Base-by-base conservation (phyloP, 2,797 vertebrate species). In the Acrossocheilus fasciatus region DNA sequence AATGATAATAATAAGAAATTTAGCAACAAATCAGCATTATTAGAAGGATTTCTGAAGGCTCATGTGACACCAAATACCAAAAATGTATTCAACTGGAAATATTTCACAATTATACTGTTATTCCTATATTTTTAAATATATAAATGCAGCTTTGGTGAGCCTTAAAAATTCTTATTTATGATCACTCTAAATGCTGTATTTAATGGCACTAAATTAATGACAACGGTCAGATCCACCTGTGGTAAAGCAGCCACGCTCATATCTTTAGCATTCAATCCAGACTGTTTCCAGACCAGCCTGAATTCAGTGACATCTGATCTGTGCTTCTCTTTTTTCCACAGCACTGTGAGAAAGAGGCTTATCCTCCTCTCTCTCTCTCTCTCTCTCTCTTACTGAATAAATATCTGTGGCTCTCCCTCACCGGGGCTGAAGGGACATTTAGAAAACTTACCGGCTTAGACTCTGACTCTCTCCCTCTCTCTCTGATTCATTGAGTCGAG, bases 401-500 rank as follows among this genome's bases (percentile, higher is more conserved):
- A 78, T 78, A 78, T 78, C 79, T 36, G 26, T 47, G 15, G 15
- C 62, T 81, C 43, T 82, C 79, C 47, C 57, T 74, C 59, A 14
- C 11, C 81, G 70, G 50, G 80, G 78, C 87, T 79, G 69, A 70
- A 78, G 81, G 73, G 47, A 86, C 83, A 87, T 90, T 90, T 89
- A 83, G 75, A 87, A 85, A 90, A 87, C 89, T 82, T 86, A 86
- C 68, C 34, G 75, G 88, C 86, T 91, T 88, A 90, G 85, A 89
- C 85, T 91, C 82, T 86, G 77, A 69, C 70, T 83, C 73, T 75
- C 68, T 87, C 78, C 64, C 82, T 85, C 85, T 89, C 85, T 86
- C 86, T 89, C 83, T 87, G 90, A 93, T 89, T 92, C 89, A 88
- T 81, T 88, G 90, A 89, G 85, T 88, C 82, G 81, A 81, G 87